Base-by-base conservation (phyloP, 2,888 invertebrate genomes). In the Drosophila silvestris region DNA sequence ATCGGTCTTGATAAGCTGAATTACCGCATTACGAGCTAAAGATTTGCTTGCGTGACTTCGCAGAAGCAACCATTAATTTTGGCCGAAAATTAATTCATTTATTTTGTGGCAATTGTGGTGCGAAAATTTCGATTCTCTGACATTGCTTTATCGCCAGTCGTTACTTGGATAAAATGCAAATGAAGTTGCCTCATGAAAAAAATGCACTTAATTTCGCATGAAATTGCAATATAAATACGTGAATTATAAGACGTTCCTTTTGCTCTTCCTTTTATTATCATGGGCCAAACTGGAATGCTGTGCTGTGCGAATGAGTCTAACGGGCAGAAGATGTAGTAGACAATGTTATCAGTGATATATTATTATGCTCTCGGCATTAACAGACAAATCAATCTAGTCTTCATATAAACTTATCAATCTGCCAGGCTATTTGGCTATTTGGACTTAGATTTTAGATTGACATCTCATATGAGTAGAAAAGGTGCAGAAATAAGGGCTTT, bases 81-180 rank as follows among this genome's bases (percentile, higher is more conserved):
- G 12, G 33, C 10, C 50, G 39, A 50, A 89, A 86, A 81, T 82
- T 82, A 89, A 87, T 85, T 87, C 79, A 89, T 85, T 82, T 85
- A 85, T 87, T 79, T 77, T 71, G 70, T 37, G 67, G 73, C 70
- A 70, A 71, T 70, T 80, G 70, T 51, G 57, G 65, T 68, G 76
- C 62, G 60, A 76, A 61, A 51, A 58, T 66, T 76, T 64, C 56
- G 61, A 50, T 54, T 61, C 47, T 69, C 35, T 57, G 72, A 59
- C 66, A 22, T 69, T 79, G 77, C 59, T 80, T 76, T 69, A 72
- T 76, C 50, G 65, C 65, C 30, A 41, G 50, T 64, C 72, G 33
- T 73, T 61, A 53, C 60, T 39, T 32, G 41, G 41, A 22, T n/a
- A 26, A 69, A 50, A 65, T 78, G 81, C 68, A 71, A 80, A 76